A percentile compares a stretch with the other conserved stretches of the same genome.
These are phyloP conservation scores for Xanthorhoe spadicearia DNA, from an alignment of 2,888 invertebrate species.

Conservation along the genomic window DNA sequence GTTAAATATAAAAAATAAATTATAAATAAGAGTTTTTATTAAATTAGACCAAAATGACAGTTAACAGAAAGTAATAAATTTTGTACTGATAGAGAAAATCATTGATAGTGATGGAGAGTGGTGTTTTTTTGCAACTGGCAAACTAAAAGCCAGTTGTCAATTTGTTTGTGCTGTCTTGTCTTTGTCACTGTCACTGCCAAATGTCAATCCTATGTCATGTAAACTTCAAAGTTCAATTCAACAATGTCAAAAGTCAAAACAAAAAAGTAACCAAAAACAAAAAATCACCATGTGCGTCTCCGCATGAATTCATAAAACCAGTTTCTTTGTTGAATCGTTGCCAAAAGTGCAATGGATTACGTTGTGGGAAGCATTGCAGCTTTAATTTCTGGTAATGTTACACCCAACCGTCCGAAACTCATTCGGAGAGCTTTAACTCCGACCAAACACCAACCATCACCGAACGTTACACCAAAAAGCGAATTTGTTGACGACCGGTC, in stretches of 20 bases:
- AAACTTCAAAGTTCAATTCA: background rate
- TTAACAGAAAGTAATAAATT: too few species aligned
- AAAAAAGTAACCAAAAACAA: conserved; percentile 47
- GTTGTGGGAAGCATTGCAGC: conserved; percentile 85
- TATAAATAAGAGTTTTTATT: too few species aligned
- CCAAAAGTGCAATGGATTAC: conserved; percentile 71
- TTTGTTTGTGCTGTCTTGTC: conserved; percentile 4
- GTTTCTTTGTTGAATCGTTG: conserved; percentile 33
- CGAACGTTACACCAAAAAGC: conserved; percentile 78
- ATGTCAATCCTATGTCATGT: background rate
- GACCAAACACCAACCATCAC: conserved; percentile 74
- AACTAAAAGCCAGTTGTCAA: background rate
- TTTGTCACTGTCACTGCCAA: conserved; percentile 26
- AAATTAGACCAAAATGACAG: too few species aligned
- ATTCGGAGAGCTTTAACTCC: conserved; percentile 73
- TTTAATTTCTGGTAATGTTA: conserved; percentile 83
- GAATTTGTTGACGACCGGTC: conserved; percentile 72
- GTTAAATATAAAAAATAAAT: too few species aligned
- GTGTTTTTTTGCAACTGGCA: background rate
- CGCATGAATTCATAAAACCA: conserved; percentile 23
- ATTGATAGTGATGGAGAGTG: too few species aligned
- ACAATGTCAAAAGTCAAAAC: conserved; percentile 14
- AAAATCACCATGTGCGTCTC: conserved; percentile 59
- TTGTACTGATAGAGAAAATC: too few species aligned
- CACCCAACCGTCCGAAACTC: conserved; percentile 81